Percentiles rank a stretch among this genome's conserved stretches.
Evolutionary conservation across 2,797 vertebrate genomes (phyloP).

Genomic region (Halcyon smyrnensis): DNA sequence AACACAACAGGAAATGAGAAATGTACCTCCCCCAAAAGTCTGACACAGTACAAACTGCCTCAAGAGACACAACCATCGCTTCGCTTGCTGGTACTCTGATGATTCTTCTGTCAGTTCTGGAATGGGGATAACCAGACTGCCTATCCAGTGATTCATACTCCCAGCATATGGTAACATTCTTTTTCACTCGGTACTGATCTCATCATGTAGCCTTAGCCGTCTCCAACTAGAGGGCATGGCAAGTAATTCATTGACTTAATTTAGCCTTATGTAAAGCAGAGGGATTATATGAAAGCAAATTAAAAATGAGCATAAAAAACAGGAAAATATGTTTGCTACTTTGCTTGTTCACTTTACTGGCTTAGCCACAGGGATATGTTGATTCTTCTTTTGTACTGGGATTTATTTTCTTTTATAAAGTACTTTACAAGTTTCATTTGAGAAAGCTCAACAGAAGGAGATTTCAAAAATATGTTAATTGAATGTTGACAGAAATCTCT

Average conservation of each 20-base stretch:
- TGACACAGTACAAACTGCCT: background rate
- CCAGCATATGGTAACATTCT: background rate
- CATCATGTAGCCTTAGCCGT: background rate
- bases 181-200: background rate
- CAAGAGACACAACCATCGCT: background rate
- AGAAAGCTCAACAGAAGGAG: conserved; percentile 49
- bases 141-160: conserved; percentile 11
- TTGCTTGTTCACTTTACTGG: conserved; percentile 21
- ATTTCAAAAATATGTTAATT: conserved; percentile 62
- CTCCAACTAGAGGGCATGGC: background rate
- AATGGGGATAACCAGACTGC: conserved; percentile 9
- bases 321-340: conserved; percentile 14
- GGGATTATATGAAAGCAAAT: conserved; percentile 29
- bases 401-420: conserved; percentile 31
- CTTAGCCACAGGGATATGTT: background rate
- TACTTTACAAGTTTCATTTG: conserved; percentile 10
- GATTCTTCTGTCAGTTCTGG: background rate
- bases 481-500: conserved; percentile 52
- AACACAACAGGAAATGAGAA: conserved; percentile 39
- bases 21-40: background rate
- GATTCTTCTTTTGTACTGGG: conserved; percentile 14
- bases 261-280: conserved; percentile 9
- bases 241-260: conserved; percentile 27
- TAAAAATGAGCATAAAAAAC: background rate
- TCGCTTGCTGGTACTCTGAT: background rate